These are phyloP conservation scores for Blennius ocellaris DNA, from an alignment of 2,113 vertebrate genomes.

Conservation along the genomic window DNA sequence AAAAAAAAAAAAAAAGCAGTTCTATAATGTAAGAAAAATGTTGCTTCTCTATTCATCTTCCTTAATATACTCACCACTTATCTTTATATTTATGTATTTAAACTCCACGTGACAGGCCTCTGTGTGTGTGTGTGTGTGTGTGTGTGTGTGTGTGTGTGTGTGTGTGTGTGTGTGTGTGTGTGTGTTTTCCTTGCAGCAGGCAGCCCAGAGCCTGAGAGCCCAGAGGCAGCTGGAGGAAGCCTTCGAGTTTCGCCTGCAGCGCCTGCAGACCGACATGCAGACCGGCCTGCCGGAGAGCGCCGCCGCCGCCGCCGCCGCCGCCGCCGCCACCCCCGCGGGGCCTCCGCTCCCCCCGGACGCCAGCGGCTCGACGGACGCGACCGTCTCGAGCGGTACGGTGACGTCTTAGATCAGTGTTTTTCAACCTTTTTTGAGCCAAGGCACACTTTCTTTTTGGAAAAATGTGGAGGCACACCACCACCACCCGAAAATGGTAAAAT, in stretches of 20 bases:
- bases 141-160: too few relatives aligned
- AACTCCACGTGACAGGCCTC: background rate
- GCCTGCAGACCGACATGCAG: conserved; percentile 52
- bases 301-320: too few relatives aligned
- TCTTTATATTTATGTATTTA: background rate
- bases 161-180: too few relatives aligned
- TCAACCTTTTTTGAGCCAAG: too few relatives aligned
- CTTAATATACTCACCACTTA: background rate
- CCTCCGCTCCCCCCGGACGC: conserved; percentile 39
- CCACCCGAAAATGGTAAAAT: too few relatives aligned
- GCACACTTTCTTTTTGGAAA: too few relatives aligned
- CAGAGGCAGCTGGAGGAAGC: conserved; percentile 83
- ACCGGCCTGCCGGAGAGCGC: conserved; percentile 34
- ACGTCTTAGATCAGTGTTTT: too few relatives aligned
- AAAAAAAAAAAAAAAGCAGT: background rate
- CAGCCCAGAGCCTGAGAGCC: conserved; percentile 74
- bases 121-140: background rate
- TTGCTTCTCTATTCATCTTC: background rate
- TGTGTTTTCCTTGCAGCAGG: conserved; percentile 52
- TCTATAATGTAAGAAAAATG: background rate
- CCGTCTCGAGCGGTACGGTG: conserved; percentile 48
- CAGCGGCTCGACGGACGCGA: conserved; percentile 34
- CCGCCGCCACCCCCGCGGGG: conserved; percentile 10
- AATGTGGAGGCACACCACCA: too few relatives aligned
- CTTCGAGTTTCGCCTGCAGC: conserved; percentile 80